These are phyloP conservation scores for Batillaria attramentaria DNA, from an alignment of 1,140 invertebrate species.

Conservation along the genomic window DNA sequence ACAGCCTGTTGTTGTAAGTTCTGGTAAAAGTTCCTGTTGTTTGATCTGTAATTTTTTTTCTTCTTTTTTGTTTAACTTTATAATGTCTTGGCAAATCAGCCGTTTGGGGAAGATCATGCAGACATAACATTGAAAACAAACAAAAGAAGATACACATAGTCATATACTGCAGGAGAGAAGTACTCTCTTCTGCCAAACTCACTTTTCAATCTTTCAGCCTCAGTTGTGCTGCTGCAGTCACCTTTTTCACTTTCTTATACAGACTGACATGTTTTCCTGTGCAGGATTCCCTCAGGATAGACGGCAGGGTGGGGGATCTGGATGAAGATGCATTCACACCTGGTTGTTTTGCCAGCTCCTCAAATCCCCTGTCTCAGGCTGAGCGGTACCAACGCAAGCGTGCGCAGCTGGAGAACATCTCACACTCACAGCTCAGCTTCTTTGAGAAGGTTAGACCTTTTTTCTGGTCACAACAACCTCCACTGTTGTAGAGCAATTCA, in stretches of 20 bases:
- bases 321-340: neutral
- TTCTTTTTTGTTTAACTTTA: too few relatives aligned
- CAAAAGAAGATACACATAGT: too few relatives aligned
- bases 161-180: too few relatives aligned
- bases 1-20: too few relatives aligned
- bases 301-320: neutral
- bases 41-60: too few relatives aligned
- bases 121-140: too few relatives aligned
- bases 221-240: neutral
- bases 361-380: constrained; percentile 12
- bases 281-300: constrained; percentile 23
- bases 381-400: constrained; percentile 23
- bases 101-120: too few relatives aligned
- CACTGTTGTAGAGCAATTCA: too few relatives aligned
- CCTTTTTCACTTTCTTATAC: neutral
- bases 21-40: too few relatives aligned
- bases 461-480: neutral
- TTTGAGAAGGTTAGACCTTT: constrained; percentile 15
- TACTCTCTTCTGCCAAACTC: too few relatives aligned
- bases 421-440: constrained; percentile 23
- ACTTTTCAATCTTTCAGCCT: too few relatives aligned
- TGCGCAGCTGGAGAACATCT: constrained; percentile 21
- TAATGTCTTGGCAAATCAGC: too few relatives aligned
- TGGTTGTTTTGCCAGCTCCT: neutral
- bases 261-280: neutral